A percentile compares a stretch with the other conserved stretches of the same genome.
These are phyloP conservation scores for Tringa solitaria DNA, from an alignment of 2,113 vertebrate species.

Conservation along the genomic window DNA sequence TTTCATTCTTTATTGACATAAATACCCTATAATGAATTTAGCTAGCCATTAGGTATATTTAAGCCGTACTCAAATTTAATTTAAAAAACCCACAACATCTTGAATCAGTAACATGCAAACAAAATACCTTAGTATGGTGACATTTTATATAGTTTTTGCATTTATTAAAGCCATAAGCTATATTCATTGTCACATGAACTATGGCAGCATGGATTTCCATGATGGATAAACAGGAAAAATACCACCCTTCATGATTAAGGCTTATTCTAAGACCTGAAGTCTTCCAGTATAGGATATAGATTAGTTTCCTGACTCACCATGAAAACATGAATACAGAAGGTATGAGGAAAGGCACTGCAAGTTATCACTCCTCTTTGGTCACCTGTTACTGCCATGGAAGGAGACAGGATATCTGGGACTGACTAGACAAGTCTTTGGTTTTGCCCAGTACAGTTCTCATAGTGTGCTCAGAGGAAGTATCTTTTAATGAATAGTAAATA, in stretches of 20 bases:
- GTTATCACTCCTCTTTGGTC: neutral
- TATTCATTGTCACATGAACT: neutral
- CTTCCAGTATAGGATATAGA: neutral
- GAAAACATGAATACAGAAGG: neutral
- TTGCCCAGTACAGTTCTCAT: neutral
- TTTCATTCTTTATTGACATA: constrained; percentile 46
- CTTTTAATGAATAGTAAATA: neutral
- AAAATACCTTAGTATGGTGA: neutral
- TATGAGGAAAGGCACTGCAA: neutral
- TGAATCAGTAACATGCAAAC: neutral
- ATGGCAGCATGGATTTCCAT: neutral
- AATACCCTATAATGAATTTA: constrained; percentile 10
- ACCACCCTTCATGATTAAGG: neutral
- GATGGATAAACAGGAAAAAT: neutral
- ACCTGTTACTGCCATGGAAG: neutral
- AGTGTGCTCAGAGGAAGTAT: neutral
- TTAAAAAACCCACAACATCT: neutral
- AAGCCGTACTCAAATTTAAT: neutral
- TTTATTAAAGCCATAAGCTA: neutral
- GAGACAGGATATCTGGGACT: neutral
- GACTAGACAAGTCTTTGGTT: neutral
- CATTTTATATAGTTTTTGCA: accelerated
- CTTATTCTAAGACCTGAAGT: neutral
- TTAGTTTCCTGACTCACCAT: accelerated
- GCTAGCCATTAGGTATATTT: neutral